Evolutionary conservation across 2,797 vertebrate genomes (phyloP).

Genomic region (Thalassophryne amazonica): DNA sequence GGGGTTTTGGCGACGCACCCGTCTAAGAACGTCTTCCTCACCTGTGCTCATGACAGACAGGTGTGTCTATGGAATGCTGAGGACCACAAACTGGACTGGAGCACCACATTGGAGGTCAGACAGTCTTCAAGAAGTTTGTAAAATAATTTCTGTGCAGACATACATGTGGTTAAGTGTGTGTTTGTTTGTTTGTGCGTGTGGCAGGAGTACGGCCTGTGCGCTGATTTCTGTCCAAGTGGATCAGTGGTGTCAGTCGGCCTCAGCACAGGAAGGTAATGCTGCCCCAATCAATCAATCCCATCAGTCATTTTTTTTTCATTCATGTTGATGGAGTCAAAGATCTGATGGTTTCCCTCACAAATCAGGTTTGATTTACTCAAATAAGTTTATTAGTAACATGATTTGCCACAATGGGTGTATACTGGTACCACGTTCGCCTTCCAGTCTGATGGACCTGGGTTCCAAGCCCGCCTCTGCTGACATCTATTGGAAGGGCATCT

Average conservation of each 20-base stretch:
- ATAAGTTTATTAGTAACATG: no score
- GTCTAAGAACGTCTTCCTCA: conserved; percentile 82
- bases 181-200: conserved; percentile 11
- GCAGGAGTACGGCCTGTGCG: conserved; percentile 89
- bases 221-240: conserved; percentile 88
- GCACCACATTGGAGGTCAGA: conserved; percentile 83
- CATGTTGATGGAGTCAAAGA: no score
- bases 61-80: conserved; percentile 89
- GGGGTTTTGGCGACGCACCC: conserved; percentile 92
- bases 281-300: no score
- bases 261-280: conserved; percentile 84
- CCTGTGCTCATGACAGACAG: conserved; percentile 88
- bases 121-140: no score
- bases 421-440: no score
- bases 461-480: no score
- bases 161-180: neutral
- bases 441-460: no score
- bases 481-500: no score
- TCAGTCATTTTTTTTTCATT: no score
- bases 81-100: conserved; percentile 86
- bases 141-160: neutral
- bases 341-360: no score
- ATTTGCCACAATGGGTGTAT: no score
- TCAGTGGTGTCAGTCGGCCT: conserved; percentile 87
- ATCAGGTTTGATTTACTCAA: no score